Base-by-base conservation (phyloP, 1,140 invertebrate genomes). In the Oreohelix idahoensis region DNA sequence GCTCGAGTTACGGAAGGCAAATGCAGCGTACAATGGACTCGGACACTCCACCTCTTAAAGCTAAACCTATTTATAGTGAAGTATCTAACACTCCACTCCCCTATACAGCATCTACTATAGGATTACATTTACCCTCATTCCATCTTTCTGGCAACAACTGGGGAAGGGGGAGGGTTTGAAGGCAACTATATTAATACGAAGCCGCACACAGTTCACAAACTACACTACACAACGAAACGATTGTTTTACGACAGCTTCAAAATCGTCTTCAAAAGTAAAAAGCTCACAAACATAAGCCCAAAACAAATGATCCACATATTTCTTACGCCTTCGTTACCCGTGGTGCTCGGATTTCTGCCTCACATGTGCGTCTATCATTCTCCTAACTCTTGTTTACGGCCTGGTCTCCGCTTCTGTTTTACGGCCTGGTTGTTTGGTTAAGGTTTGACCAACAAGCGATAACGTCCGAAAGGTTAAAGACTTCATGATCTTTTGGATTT, bases 381-480 rank as follows among this genome's bases (percentile, higher is more conserved):
- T 66, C 8, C 63, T 35, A 11, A 29, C 29, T 13, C 0, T 4
- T 66, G 29, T 1, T 32, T 32, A 5, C 2, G 63, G 8, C 11
- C n/a, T 66, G 4, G 63, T 66, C 63, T 35, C 63, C n/a, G 63
- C 63, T 32, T 66, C 63, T 66, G 63, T 66, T 66, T 66, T 66
- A 29, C 63, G n/a, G 29, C 11, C 8, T 5, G 63, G 4, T 32
- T 66, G 63, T 66, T 66, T 66, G 63, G 32, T 35, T 66, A 32
- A 32, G 63, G 17, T 66, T 66, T 66, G 63, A 66, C 63, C 53
- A 66, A 66, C 63, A 66, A 66, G 63, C 63, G 63, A 66, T 66
- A 66, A 66, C 32, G 63, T 66, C 63, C 63, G 17, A 66, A 66
- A 66, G 63, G 63, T 66, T 66, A n/a, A 66, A 29, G n/a, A 66